phyloP scores from a whole-genome alignment of 2,888 invertebrate genomes.

The Cephalotes varians region DNA sequence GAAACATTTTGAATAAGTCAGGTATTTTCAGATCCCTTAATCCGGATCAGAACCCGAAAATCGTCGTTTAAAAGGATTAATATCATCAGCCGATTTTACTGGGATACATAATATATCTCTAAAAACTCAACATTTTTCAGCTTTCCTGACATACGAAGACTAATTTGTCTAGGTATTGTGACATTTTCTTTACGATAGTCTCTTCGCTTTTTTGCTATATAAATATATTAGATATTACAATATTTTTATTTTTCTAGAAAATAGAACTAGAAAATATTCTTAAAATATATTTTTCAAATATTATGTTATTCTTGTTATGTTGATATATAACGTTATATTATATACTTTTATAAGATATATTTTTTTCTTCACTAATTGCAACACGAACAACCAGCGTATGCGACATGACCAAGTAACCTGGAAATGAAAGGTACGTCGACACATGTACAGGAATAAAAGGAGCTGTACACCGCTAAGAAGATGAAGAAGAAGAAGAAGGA shows the following conservation, averaged over 20 bases:
- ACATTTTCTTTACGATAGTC: neutral
- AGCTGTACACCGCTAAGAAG: slow-evolving; percentile 83
- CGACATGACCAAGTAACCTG: slow-evolving; percentile 82
- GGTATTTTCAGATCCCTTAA: slow-evolving; percentile 48
- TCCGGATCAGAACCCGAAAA: slow-evolving; percentile 55
- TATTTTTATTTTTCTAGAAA: slow-evolving; percentile 7
- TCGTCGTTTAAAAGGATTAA: slow-evolving; percentile 58
- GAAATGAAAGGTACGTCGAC: slow-evolving; percentile 77
- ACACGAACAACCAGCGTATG: slow-evolving; percentile 53
- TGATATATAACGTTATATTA: neutral
- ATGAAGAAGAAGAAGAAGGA: slow-evolving; percentile 74
- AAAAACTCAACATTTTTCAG: neutral
- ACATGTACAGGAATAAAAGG: slow-evolving; percentile 79
- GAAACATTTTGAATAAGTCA: slow-evolving; percentile 3
- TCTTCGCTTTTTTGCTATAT: neutral
- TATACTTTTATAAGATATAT: neutral
- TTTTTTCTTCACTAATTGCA: slow-evolving; percentile 63
- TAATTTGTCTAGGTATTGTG: neutral
- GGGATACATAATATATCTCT: neutral
- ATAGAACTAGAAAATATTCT: neutral
- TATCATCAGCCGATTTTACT: neutral
- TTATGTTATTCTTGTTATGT: neutral
- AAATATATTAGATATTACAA: neutral
- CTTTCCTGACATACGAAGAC: neutral
- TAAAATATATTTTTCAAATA: neutral